Evolutionary conservation across 2,797 vertebrate genomes (phyloP), one percentile per base, ranked within the genome.

Genomic region (Lagocephalus sceleratus): DNA sequence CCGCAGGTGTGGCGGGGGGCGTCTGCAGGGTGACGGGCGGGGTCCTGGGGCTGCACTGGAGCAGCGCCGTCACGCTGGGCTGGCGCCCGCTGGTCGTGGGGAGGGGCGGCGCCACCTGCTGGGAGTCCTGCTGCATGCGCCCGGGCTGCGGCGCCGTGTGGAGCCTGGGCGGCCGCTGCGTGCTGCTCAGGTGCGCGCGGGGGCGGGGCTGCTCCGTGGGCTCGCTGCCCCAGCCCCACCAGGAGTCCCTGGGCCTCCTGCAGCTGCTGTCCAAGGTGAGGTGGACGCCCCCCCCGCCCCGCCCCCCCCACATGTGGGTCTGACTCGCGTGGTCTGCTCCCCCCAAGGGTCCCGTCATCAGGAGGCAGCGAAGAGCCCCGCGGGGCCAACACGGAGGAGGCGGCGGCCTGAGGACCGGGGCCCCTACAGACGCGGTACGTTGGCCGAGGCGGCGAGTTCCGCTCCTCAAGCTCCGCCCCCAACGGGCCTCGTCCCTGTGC

Each of bases 131-230:
- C 87, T 99, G 96, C 85, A 73, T 89, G 83, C 84, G 72, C 47
- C 90, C 92, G 3, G 71, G 78, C 47, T 99, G 97, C 68, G 82
- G 84, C 20, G 94, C 90, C 5, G 92, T 95, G 66, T 99, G 97
- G 97, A 93, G 95, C 85, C 73, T 93, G 21, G 92, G 90, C 10
- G 92, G 91, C 1, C 87, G 79, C 61, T 99, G 97, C 45, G 89
- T 96, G 59, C 92, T 94, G 25, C 92, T 96, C 57, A 78, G 88
- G 74, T 99, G 97, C 85, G 75, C 71, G 2, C 23, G 35, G 22
- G 73, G 63, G 3, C 68, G 66, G 0, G 78, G 53, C 7, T 99
- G 96, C 71, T 49, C 65, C 63, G 88, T 88, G 81, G 75, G 84
- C 25, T 79, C 62, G 1, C 75, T 91, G 39, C 90, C 91, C 0